Evolutionary conservation across 2,888 invertebrate genomes (phyloP).

Genomic region (Netelia inedita): DNA sequence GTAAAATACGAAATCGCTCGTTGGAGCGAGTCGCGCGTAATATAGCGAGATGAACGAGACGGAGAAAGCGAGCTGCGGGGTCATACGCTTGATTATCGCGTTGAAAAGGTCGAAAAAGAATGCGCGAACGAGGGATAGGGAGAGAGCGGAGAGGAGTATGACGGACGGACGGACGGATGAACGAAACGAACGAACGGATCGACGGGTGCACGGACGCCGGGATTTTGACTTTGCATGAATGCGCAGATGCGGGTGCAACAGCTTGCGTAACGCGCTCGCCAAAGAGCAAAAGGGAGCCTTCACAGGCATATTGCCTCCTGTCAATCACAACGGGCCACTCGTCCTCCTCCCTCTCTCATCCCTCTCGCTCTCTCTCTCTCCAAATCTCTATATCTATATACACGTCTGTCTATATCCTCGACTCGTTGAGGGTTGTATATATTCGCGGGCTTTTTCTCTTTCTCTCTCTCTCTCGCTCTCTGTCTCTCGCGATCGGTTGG

Average conservation of each 20-base stretch:
- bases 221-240: conserved; percentile 84
- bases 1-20: conserved; percentile 59
- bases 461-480: conserved; percentile 41
- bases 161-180: conserved; percentile 75
- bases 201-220: conserved; percentile 74
- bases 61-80: not conserved
- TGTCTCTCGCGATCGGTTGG: conserved; percentile 58
- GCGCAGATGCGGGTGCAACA: conserved; percentile 85
- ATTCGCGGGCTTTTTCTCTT: conserved; percentile 55
- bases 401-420: conserved; percentile 30
- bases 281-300: conserved; percentile 81
- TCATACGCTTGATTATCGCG: conserved; percentile 66
- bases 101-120: conserved; percentile 59
- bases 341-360: conserved; percentile 66
- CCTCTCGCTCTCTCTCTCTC: conserved; percentile 51
- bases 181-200: conserved; percentile 71
- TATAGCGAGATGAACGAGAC: conserved; percentile 13
- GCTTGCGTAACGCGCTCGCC: conserved; percentile 84
- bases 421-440: conserved; percentile 52
- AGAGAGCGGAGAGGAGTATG: conserved; percentile 54
- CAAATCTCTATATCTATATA: conserved; percentile 20
- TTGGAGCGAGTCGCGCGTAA: conserved; percentile 23
- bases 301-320: conserved; percentile 85
- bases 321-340: conserved; percentile 84
- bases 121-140: conserved; percentile 73